These are phyloP conservation scores for Trogon melanurus DNA, from an alignment of 2,113 vertebrate genomes.

Conservation along the genomic window DNA sequence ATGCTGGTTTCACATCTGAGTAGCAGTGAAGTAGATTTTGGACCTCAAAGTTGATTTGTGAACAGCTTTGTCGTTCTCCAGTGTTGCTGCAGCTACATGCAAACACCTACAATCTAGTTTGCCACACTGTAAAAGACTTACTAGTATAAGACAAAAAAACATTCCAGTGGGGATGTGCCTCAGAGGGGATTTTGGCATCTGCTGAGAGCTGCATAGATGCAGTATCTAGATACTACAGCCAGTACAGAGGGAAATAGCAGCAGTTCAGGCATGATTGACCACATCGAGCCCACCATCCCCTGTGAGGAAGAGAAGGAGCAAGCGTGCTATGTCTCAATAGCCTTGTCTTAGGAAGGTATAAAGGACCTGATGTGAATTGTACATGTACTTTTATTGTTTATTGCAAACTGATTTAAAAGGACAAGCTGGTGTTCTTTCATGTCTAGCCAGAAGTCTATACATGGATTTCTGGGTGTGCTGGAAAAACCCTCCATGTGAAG, in stretches of 20 bases:
- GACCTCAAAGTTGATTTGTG: background rate
- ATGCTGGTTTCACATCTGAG: background rate
- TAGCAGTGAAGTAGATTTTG: background rate
- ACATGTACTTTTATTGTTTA: background rate
- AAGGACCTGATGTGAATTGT: background rate
- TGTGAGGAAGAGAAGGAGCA: background rate
- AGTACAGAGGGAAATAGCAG: background rate
- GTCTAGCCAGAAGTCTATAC: conserved; percentile 8
- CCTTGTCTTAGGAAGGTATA: rapidly evolving
- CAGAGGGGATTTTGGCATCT: background rate
- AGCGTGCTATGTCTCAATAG: rapidly evolving
- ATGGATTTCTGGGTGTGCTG: background rate
- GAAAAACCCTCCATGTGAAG: background rate
- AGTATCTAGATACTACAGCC: background rate
- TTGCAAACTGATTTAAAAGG: background rate
- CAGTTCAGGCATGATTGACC: background rate
- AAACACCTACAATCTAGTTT: background rate
- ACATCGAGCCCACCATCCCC: background rate
- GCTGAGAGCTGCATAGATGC: background rate
- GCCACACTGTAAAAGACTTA: background rate
- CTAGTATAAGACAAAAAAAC: background rate
- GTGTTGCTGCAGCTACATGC: background rate
- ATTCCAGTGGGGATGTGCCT: background rate
- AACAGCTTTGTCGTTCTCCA: background rate
- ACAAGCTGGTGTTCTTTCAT: background rate